Percentiles rank a stretch among this genome's conserved stretches.
Evolutionary conservation across 2,888 invertebrate species (phyloP).

Genomic region (Calliphora vomitoria): DNA sequence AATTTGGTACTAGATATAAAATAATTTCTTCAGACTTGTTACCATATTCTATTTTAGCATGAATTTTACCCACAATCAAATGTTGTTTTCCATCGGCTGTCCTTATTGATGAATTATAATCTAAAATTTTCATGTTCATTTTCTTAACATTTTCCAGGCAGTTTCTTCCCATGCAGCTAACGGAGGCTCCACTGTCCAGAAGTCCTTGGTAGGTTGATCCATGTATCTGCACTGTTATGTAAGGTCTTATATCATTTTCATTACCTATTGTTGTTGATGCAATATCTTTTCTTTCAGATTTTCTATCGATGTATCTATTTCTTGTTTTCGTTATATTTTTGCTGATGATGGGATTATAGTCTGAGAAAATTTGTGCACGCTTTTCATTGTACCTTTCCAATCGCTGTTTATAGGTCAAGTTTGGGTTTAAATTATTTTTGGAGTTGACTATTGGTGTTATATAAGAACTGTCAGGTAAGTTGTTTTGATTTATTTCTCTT

Average conservation of each 20-base stretch:
- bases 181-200: conserved; percentile 1
- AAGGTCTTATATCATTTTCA: conserved; percentile 4
- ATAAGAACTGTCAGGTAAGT: neutral
- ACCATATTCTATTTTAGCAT: neutral
- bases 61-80: neutral
- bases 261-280: neutral
- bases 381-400: neutral
- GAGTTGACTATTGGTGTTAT: neutral
- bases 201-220: neutral
- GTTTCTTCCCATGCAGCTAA: conserved; percentile 27
- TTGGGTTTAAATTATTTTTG: neutral
- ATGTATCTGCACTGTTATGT: neutral
- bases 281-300: neutral
- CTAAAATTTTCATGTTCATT: neutral
- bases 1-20: neutral
- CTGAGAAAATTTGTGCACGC: neutral
- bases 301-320: neutral
- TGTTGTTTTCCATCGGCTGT: conserved; percentile 7
- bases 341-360: neutral
- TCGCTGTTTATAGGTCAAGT: neutral
- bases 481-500: neutral
- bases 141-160: neutral
- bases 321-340: neutral
- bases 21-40: neutral
- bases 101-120: conserved; percentile 17